Evolutionary conservation across 1,140 invertebrate genomes (phyloP), one percentile per base, ranked within the genome.

Genomic region (Temnothorax longispinosus): DNA sequence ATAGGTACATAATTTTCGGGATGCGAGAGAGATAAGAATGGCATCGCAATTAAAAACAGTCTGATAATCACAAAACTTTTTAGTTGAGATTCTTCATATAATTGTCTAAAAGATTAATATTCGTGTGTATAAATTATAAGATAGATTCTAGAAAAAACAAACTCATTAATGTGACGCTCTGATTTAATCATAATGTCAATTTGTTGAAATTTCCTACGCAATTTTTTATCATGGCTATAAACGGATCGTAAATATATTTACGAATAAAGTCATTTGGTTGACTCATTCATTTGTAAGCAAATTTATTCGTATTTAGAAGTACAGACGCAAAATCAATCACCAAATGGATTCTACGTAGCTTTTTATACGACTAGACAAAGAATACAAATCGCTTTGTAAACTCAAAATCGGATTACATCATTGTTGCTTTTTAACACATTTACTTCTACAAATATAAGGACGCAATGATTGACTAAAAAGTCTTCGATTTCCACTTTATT

Each of bases 241-340:
- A 56, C 4, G 47, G 0, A 10, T 69, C 10, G 35, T 69, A 41
- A 82, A 38, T 13, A 38, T 50, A 74, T 84, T 75, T 62, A 47
- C 13, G 21, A 11, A 41, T 35, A 54, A 27, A 18, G 27, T 71
- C 1, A 10, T 15, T 38, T 27, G 0, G 15, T 21, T 15, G 13
- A 21, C n/a, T 69, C 8, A n/a, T 52, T 35, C 13, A 67, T 21
- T 52, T 15, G 47, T n/a, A 32, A 13, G 21, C 35, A 69, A 82
- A 60, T 58, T 72, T 72, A 84, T 60, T 75, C 13, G n/a, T 50
- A 74, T 64, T 38, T 38, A 38, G 13, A 81, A 56, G 64, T 18
- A 21, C 5, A n/a, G 4, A 47, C 38, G 18, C 44, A 11, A 84
- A 74, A 84, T 84, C 69, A 84, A 84, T 84, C 71, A 50, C n/a